phyloP scores from a whole-genome alignment of 2,797 vertebrate species.

The Parauchenoglanis punctatus region DNA sequence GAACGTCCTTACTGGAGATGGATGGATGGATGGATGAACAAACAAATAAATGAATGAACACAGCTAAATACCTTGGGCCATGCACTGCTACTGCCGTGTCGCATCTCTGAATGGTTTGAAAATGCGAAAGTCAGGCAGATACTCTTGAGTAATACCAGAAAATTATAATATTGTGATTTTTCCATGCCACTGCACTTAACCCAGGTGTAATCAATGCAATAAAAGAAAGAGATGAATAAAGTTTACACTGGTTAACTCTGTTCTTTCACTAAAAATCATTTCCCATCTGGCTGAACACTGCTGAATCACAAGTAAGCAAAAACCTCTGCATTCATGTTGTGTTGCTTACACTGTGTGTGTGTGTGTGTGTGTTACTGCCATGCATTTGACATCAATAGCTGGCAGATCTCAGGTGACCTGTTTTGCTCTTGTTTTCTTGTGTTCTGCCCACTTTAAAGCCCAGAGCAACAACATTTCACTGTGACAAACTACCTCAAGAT shows the following conservation, averaged over 20 bases:
- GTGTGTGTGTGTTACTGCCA: not conserved
- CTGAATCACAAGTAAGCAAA: not conserved
- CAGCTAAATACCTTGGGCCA: not conserved
- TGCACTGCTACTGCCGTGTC: not conserved
- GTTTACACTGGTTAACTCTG: not conserved
- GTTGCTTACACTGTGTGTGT: not conserved
- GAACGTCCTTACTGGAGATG: not conserved
- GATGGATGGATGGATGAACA: not conserved
- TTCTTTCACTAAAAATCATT: not conserved
- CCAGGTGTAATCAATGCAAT: no score
- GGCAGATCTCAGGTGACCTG: constrained; percentile 1
- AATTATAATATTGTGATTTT: not conserved
- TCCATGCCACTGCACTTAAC: not conserved
- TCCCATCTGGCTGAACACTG: not conserved
- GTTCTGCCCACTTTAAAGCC: not conserved
- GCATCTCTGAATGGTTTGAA: not conserved
- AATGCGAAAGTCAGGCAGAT: not conserved
- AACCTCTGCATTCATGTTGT: not conserved
- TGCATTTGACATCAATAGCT: not conserved
- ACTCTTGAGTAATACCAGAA: not conserved
- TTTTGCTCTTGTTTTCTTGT: not conserved
- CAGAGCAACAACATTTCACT: not conserved
- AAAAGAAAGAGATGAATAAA: not conserved
- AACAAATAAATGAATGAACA: not conserved
- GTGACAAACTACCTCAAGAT: not conserved